A percentile compares a stretch with the other conserved stretches of the same genome.
Conservation (phyloP, 2,797 vertebrate species). For the Florisuga fusca region DNA sequence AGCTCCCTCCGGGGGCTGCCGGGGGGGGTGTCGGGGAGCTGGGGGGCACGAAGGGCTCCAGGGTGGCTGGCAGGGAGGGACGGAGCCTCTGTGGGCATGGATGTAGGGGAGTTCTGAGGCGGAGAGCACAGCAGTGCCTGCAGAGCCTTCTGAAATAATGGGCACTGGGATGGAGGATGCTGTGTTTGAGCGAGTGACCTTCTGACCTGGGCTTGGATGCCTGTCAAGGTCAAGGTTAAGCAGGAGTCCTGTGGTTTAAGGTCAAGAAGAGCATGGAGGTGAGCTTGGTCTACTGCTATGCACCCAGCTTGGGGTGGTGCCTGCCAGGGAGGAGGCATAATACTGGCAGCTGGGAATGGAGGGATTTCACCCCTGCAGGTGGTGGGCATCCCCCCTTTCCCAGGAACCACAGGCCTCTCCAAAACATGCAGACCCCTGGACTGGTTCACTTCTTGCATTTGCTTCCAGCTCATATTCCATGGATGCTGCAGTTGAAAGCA, state of each 20-base stretch:
- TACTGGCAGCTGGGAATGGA: rapidly evolving
- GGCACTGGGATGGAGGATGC: not conserved
- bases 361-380: rapidly evolving
- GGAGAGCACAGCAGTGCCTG: not conserved
- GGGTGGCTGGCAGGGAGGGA: not conserved
- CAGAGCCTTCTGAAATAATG: not conserved
- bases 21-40: not conserved
- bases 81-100: not conserved
- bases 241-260: not conserved
- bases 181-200: not conserved
- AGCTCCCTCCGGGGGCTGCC: not conserved
- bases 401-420: not conserved
- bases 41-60: not conserved
- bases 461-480: not conserved
- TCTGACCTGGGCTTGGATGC: not conserved
- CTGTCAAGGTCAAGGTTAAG: not conserved
- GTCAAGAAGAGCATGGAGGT: not conserved
- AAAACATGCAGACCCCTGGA: not conserved
- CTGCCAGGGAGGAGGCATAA: rapidly evolving
- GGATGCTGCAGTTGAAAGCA: not conserved
- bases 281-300: not conserved
- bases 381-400: not conserved
- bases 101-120: rapidly evolving
- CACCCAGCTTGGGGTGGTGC: rapidly evolving
- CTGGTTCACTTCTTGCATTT: not conserved